These are phyloP conservation scores for Acanthaster planci DNA, from an alignment of 35 echinoderm and acorn worm genomes.

Conservation along the genomic window DNA sequence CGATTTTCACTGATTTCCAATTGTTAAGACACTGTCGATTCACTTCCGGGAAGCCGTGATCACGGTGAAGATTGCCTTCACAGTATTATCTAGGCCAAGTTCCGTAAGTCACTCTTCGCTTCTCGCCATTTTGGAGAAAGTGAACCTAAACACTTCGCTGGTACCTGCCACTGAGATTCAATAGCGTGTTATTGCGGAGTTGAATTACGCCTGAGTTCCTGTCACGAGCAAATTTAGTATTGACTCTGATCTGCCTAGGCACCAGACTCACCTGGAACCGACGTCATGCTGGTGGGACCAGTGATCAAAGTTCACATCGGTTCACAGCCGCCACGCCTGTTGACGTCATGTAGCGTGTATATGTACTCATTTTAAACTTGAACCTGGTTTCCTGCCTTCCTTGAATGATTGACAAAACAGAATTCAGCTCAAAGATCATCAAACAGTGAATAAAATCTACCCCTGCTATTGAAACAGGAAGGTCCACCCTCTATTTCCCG, in stretches of 20 bases:
- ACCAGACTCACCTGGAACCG: constrained; percentile 20
- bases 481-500: no score
- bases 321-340: constrained; percentile 26
- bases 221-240: background rate
- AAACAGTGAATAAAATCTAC: no score
- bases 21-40: background rate
- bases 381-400: no score
- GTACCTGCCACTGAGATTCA: background rate
- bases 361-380: background rate
- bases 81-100: background rate
- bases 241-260: background rate
- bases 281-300: constrained; percentile 29
- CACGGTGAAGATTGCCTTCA: background rate
- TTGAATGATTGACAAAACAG: no score
- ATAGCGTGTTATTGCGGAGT: constrained; percentile 2
- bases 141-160: constrained; percentile 25
- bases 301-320: constrained; percentile 1
- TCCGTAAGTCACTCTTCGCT: background rate
- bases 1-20: background rate
- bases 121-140: constrained; percentile 20
- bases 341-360: background rate
- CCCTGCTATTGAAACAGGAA: no score
- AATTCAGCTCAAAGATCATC: no score
- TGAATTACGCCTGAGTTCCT: background rate
- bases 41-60: background rate